Percentiles rank a stretch among this genome's conserved stretches.
phyloP scores from a whole-genome alignment of 2,113 vertebrate species.

The Aspidoscelis tigris region DNA sequence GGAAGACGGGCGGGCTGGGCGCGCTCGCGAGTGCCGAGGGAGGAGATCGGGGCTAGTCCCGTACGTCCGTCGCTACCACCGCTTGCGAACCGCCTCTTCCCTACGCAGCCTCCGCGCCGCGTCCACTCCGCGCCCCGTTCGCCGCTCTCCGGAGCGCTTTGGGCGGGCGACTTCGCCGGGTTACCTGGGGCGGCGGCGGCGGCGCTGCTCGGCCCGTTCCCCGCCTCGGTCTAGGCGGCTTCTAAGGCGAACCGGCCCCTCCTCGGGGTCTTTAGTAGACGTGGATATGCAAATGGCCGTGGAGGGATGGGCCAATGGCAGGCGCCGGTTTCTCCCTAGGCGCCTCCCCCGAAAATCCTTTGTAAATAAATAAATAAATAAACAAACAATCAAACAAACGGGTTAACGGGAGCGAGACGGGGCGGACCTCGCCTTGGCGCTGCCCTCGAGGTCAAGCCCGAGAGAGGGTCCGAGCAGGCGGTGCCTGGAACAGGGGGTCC shows the following conservation, averaged over 20 bases:
- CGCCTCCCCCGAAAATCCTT: constrained; percentile 77
- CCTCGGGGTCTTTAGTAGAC: constrained; percentile 83
- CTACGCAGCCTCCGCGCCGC: too few species aligned
- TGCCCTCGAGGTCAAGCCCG: constrained; percentile 27
- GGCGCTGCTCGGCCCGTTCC: background rate
- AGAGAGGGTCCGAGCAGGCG: background rate
- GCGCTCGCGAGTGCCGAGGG: too few species aligned
- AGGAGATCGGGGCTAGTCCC: constrained; percentile 2
- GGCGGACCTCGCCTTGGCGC: constrained; percentile 72
- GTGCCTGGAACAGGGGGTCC: constrained; percentile 28
- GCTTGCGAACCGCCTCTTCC: background rate
- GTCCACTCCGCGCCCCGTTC: background rate
- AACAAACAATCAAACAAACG: background rate
- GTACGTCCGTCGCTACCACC: background rate
- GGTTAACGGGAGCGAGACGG: constrained; percentile 63
- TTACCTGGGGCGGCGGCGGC: too few species aligned
- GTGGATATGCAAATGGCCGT: constrained; percentile 87
- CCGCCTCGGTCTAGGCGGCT: background rate
- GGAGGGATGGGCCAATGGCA: constrained; percentile 74
- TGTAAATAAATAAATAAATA: constrained; percentile 62
- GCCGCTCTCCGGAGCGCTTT: background rate
- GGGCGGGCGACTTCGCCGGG: background rate
- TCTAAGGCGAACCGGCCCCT: constrained; percentile 38
- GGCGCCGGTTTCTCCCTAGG: constrained; percentile 48
- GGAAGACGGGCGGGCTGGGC: background rate